Evolutionary conservation across 2,113 vertebrate species (phyloP).

Genomic region (Aspiorhynchus laticeps): DNA sequence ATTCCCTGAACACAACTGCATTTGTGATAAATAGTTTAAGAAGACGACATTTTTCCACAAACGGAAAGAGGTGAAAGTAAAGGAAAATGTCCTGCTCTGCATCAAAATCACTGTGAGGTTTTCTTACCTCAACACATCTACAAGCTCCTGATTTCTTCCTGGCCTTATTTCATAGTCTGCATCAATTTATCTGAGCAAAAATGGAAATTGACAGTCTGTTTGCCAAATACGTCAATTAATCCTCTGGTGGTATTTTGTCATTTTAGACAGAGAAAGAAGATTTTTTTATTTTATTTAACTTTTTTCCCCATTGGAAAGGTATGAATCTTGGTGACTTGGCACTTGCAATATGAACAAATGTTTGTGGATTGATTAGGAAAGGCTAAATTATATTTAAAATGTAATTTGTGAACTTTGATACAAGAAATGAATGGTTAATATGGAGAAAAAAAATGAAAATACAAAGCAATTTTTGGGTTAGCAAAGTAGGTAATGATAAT

Average conservation of each 20-base stretch:
- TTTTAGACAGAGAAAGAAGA: no score
- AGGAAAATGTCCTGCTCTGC: not conserved
- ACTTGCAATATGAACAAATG: not conserved
- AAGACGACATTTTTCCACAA: slow-evolving; percentile 37
- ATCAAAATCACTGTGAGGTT: slow-evolving; percentile 20
- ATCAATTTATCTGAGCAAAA: no score
- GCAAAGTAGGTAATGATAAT: not conserved
- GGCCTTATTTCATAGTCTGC: no score
- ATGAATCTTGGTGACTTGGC: not conserved
- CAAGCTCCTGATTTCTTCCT: not conserved
- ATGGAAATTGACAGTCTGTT: no score
- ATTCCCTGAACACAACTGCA: slow-evolving; percentile 51
- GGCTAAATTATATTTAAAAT: not conserved
- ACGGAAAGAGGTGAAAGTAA: slow-evolving; percentile 41
- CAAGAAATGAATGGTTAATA: no score
- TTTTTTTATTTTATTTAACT: no score
- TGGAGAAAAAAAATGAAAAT: no score
- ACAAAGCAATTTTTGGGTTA: not conserved
- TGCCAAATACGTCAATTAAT: no score
- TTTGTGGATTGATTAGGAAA: not conserved
- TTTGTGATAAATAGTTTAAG: slow-evolving; percentile 50
- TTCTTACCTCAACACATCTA: not conserved
- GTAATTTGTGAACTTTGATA: no score
- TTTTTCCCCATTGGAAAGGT: not conserved
- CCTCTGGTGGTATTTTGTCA: no score